phyloP scores from a whole-genome alignment of 2,888 invertebrate genomes.

The Leptarthrus brevirostris region DNA sequence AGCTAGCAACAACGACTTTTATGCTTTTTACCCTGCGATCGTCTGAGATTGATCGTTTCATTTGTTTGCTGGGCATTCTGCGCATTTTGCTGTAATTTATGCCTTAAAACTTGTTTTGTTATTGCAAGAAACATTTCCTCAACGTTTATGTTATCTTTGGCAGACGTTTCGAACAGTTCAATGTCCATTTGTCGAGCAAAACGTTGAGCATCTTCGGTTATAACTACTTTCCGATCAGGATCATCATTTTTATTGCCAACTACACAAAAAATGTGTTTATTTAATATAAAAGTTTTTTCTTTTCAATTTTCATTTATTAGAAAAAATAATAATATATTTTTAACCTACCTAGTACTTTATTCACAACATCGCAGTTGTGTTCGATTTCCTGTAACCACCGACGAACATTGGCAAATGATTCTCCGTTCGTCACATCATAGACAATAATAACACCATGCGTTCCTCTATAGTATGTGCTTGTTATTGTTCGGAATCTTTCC shows the following conservation, averaged over 20 bases:
- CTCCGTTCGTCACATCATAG: conserved; percentile 98
- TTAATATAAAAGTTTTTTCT: neutral
- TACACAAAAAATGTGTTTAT: conserved; percentile 64
- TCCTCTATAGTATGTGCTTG: conserved; percentile 98
- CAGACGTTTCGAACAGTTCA: conserved; percentile 97
- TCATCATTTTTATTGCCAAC: conserved; percentile 98
- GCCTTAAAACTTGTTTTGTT: conserved; percentile 69
- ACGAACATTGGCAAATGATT: conserved; percentile 99
- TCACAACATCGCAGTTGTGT: conserved; percentile 99
- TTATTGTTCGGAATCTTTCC: conserved; percentile 97
- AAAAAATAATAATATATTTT: too few species aligned
- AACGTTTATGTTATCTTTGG: conserved; percentile 98
- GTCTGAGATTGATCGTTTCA: conserved; percentile 64
- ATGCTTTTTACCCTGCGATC: conserved; percentile 61
- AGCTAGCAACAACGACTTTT: conserved; percentile 65
- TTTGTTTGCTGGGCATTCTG: conserved; percentile 64
- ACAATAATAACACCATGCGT: conserved; percentile 99
- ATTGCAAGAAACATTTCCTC: conserved; percentile 92
- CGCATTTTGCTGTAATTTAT: conserved; percentile 64
- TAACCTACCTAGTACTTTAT: conserved; percentile 90
- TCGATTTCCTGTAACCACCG: conserved; percentile 99
- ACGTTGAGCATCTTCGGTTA: conserved; percentile 95
- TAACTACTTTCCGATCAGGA: conserved; percentile 93
- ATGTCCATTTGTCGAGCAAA: conserved; percentile 99
- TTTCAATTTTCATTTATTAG: too few species aligned